These are phyloP conservation scores for Adelphocoris suturalis DNA, from an alignment of 2,888 invertebrate genomes.

Conservation along the genomic window DNA sequence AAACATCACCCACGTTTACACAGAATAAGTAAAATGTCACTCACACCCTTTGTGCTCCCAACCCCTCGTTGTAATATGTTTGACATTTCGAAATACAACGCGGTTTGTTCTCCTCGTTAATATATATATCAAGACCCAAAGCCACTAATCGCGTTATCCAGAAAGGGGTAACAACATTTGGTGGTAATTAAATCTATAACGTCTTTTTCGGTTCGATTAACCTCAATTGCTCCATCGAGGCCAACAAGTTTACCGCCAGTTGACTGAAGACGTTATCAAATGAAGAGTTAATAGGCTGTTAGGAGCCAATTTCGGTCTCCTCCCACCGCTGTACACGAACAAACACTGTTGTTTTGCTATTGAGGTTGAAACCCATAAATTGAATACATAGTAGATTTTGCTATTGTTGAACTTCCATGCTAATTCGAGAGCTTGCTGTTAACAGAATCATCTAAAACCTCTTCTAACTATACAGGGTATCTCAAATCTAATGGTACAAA, in stretches of 20 bases:
- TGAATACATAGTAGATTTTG: not conserved
- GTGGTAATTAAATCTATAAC: constrained; percentile 15
- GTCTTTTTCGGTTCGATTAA: constrained; percentile 21
- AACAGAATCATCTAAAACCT: too few species aligned
- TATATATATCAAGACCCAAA: not conserved
- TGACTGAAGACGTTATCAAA: constrained; percentile 31
- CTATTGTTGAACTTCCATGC: constrained; percentile 2
- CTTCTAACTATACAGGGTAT: too few species aligned
- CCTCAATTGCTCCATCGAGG: constrained; percentile 36
- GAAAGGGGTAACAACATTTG: constrained; percentile 16
- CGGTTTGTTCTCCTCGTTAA: too few species aligned
- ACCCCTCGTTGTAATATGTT: too few species aligned
- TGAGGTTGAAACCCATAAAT: not conserved
- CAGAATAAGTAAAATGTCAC: too few species aligned
- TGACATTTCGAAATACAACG: too few species aligned
- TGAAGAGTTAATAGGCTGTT: constrained; percentile 21
- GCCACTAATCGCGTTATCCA: not conserved
- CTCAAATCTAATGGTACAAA: too few species aligned
- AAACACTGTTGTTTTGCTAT: not conserved
- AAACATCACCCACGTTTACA: too few species aligned
- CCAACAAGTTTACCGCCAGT: not conserved
- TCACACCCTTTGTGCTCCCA: too few species aligned
- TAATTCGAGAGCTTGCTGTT: not conserved
- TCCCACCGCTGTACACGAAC: not conserved
- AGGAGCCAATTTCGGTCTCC: not conserved